phyloP scores from a whole-genome alignment of 2,888 invertebrate species.

The Andrena flavipes region DNA sequence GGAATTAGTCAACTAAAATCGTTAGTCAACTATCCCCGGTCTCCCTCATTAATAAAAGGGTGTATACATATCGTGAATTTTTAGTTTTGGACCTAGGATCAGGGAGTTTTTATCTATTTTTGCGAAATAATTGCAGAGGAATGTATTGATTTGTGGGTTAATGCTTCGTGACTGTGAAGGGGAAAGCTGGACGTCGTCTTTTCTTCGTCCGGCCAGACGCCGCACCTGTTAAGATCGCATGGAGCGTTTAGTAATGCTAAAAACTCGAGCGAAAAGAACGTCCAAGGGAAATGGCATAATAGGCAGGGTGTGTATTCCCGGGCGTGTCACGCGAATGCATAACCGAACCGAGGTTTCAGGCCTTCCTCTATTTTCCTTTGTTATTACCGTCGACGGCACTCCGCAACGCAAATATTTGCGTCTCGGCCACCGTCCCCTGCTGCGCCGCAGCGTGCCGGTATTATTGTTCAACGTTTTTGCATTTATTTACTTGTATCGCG shows the following conservation, averaged over 20 bases:
- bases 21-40: too few relatives aligned
- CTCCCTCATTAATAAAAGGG: too few relatives aligned
- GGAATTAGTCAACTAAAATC: too few relatives aligned
- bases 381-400: conserved; percentile 72
- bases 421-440: conserved; percentile 10
- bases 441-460: conserved; percentile 18
- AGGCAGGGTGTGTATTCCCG: conserved; percentile 44
- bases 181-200: neutral
- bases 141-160: neutral
- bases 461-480: conserved; percentile 57
- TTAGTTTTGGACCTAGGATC: too few relatives aligned
- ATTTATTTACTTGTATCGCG: conserved; percentile 64
- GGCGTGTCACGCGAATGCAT: conserved; percentile 58
- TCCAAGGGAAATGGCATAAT: conserved; percentile 25
- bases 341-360: conserved; percentile 35
- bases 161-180: neutral
- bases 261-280: conserved; percentile 28
- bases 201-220: neutral
- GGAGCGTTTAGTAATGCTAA: conserved; percentile 18
- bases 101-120: neutral
- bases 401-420: conserved; percentile 70
- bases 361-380: conserved; percentile 71
- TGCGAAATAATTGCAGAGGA: neutral
- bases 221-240: conserved; percentile 37
- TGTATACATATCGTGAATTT: too few relatives aligned